Conservation (phyloP, 2,113 vertebrate genomes). For the Acinonyx jubatus region DNA sequence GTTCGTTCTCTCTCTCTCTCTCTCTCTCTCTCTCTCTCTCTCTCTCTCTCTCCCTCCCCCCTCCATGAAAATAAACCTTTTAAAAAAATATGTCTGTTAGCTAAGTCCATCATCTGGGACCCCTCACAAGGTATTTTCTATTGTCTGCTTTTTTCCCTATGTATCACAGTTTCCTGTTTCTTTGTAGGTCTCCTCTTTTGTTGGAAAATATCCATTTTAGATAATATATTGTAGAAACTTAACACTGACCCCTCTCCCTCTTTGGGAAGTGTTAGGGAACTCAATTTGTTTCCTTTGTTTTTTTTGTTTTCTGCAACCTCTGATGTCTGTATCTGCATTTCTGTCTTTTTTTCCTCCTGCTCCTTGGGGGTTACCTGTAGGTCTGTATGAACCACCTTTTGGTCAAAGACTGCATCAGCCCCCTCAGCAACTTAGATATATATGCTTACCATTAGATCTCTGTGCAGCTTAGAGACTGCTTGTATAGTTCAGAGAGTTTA, state of each 20-base stretch:
- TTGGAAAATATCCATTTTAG: background rate
- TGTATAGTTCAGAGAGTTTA: background rate
- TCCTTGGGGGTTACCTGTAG: background rate
- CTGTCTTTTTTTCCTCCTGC: background rate
- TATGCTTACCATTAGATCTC: background rate
- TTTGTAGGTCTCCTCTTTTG: background rate
- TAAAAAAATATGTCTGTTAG: background rate
- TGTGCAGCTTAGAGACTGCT: background rate
- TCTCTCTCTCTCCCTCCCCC: too few relatives aligned
- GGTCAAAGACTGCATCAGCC: background rate
- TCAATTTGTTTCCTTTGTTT: background rate
- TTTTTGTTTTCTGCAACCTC: background rate
- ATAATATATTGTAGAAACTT: background rate
- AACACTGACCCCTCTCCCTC: background rate
- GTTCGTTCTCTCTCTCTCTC: too few relatives aligned
- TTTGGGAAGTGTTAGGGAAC: background rate
- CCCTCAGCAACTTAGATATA: background rate
- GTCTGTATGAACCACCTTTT: background rate
- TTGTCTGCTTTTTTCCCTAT: background rate
- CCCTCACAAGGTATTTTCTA: background rate
- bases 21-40: too few relatives aligned
- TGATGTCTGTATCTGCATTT: background rate
- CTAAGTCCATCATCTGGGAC: background rate
- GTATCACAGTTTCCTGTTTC: background rate
- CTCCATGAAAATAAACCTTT: too few relatives aligned